Base-by-base conservation (phyloP, 2,888 invertebrate species). In the Anarsia innoxiella region DNA sequence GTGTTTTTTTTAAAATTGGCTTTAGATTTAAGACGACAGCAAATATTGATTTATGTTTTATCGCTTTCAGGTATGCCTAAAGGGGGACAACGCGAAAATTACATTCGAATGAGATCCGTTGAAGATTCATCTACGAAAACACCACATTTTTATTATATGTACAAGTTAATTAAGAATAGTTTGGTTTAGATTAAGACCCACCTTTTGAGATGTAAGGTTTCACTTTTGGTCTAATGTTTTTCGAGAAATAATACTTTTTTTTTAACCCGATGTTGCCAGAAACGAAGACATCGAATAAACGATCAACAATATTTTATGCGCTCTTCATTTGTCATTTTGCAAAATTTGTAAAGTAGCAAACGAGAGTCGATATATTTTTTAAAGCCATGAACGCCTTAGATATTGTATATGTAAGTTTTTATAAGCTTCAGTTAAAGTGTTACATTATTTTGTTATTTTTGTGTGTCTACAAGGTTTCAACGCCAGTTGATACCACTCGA, bases 1-100 rank as follows among this genome's bases (percentile, higher is more conserved):
- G n/a, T n/a, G n/a, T n/a, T n/a, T n/a, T n/a, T n/a, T n/a, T n/a
- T n/a, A n/a, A n/a, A n/a, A n/a, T n/a, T n/a, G n/a, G n/a, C n/a
- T n/a, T n/a, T n/a, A n/a, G n/a, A n/a, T n/a, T n/a, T n/a, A n/a
- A n/a, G n/a, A n/a, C n/a, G n/a, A n/a, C n/a, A n/a, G n/a, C n/a
- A n/a, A n/a, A 34, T 44, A 44, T 33, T 33, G 35, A 41, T 36
- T 37, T 27, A 12, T 23, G 35, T 40, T 54, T 34, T 36, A 15
- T 41, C 42, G 8, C 1, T 75, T 72, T 31, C 79, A 83, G 82
- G 70, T 82, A 79, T 66, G 82, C 74, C 51, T 83, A 80, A 75
- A 56, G 54, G 64, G 66, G 60, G 56, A 63, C 59, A 59, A 52
- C 60, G 64, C 65, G 60, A 53, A 45, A 38, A 37, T 16, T 19